Base-by-base conservation (phyloP, 2,797 vertebrate genomes). In the Knipowitschia caucasica region DNA sequence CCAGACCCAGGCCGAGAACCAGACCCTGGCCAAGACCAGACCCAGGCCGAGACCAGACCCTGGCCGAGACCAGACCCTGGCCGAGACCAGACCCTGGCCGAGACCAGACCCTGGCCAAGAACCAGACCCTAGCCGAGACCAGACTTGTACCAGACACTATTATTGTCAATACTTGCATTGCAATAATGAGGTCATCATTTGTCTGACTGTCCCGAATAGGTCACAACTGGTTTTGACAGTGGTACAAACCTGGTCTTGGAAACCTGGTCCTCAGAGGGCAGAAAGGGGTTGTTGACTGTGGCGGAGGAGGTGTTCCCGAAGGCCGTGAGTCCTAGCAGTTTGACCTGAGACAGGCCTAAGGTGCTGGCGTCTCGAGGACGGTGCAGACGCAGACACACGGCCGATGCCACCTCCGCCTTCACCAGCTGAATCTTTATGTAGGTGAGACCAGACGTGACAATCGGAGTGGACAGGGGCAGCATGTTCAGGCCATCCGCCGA, bases 371-470 rank as follows among this genome's bases (percentile, higher is more conserved):
- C 97, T 2, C 96, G 92, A 1, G 97, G 97, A 11, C 97, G 92
- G 80, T 99, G 97, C 11, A 99, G 89, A 59, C 97, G 86, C 50
- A 99, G 91, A 69, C 97, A 99, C 64, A 99, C 93, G 1, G 96
- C 96, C 0, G 97, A 99, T 0, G 96, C 96, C 34, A 99, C 96
- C 82, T 99, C 97, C 1, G 97, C 96, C 81, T 95, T 98, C 15
- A 99, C 95, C 61, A 99, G 87, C 78, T 99, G 97, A 69, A 99
- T 98, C 88, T 99, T 99, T 63, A 99, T 99, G 73, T 99, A 99
- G 0, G 97, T 99, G 62, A 99, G 92, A 55, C 96, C 97, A 0
- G 95, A 96, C 57, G 97, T 99, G 81, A 98, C 91, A 61, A 99
- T 91, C 1, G 97, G 97, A 1, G 94, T 95, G 46, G 97, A 98